Base-by-base conservation (phyloP, 1,140 invertebrate species). In the Archivesica marissinica region DNA sequence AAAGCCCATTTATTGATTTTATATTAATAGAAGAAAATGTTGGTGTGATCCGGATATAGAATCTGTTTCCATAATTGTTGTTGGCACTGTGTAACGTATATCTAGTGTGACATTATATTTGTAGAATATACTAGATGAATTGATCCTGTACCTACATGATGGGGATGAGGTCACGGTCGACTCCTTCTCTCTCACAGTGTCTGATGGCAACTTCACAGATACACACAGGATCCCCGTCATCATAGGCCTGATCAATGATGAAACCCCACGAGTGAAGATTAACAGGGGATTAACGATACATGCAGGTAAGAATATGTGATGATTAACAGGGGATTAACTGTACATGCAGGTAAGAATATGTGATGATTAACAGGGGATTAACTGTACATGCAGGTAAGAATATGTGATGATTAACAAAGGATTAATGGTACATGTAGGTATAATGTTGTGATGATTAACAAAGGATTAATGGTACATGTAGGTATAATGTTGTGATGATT, bases 181-280 rank as follows among this genome's bases (percentile, higher is more conserved):
- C 77, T 85, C 88, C 20, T 89, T 94, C 33, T 88, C 89, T 38
- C 85, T 94, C 0, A 72, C 88, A 33, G 87, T 94, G 3, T 90
- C 89, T 30, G 94, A 94, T 80, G 94, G 94, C 17, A 83, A 92
- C 47, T 92, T 89, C 78, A 88, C 83, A 30, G 91, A 93, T 72
- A 91, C 78, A 7, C 90, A 90, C 30, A 89, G 89, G 2, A 52
- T 94, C n/a, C 86, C 88, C 41, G 89, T 94, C 0, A 90, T 91
- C 44, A 90, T 94, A 35, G 91, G 93, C 30, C 89, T 94, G 6
- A 87, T 94, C 2, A 92, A 93, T 89, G 94, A 94, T 88, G 94
- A 94, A 83, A 94, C 94, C 9, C 94, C 94, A 0, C 79, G 94
- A 30, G 85, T 94, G 13, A 86, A 89, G 6, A 89, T 94, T 28